Evolutionary conservation across 2,797 vertebrate species (phyloP), one percentile per base, ranked within the genome.

Genomic region (Rhynchonycteris naso): DNA sequence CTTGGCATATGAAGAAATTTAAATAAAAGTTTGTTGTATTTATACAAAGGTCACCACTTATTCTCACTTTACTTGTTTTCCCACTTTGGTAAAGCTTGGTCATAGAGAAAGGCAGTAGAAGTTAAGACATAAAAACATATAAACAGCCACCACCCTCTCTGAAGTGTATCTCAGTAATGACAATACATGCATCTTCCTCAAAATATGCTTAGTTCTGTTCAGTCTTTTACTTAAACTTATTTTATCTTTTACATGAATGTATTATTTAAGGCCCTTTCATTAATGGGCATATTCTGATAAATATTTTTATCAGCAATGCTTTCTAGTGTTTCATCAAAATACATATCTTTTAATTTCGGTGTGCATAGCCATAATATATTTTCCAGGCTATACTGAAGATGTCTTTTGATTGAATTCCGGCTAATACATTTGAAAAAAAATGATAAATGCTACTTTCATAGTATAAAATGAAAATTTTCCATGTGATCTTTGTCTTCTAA

Each of bases 401-500:
- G 11, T 15, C 10, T 30, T 63, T 4, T 82, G 47, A 75, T 15
- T 93, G 65, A 91, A 74, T 69, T 14, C 58, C 26, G 6, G 13
- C 0, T 24, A 19, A 13, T 11, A 7, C 3, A 15, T 81, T 54
- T 86, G 22, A 68, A 38, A 82, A 74, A n/a, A 86, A 78, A 14
- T 13, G 2, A 6, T 65, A 43, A n/a, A 5, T 19, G 4, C 2
- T 65, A 14, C 7, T n/a, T 82, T 14, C 3, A 28, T 0, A 2
- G 12, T 8, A 19, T 26, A 26, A 74, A 19, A 66, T 1, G 4
- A 69, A 79, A 63, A 43, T 38, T 2, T 9, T 1, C 58, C 30
- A 28, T 28, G 6, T 1, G 30, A 2, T 65, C 3, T 35, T 0
- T 50, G 1, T 4, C 6, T 68, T 71, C 12, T 3, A 21, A 4